These are phyloP conservation scores for Zaprionus gabonicus DNA, from an alignment of 1,140 invertebrate species.

Conservation along the genomic window DNA sequence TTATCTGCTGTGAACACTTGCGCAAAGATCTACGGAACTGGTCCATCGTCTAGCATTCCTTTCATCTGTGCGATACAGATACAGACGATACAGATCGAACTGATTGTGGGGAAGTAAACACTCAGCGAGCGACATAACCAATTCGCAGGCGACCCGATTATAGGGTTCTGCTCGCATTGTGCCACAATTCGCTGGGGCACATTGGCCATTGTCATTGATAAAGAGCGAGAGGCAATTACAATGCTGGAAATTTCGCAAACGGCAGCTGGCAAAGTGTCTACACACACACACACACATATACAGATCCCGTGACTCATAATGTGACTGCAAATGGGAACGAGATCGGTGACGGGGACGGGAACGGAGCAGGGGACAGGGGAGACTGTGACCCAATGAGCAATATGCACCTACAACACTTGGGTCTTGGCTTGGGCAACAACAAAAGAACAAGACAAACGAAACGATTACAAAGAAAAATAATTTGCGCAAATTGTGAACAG, in stretches of 20 bases:
- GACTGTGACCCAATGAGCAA: conserved; percentile 79
- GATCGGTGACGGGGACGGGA: not conserved
- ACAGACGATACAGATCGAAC: not conserved
- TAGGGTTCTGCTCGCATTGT: conserved; percentile 59
- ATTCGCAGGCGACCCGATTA: conserved; percentile 1
- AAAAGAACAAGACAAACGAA: conserved; percentile 65
- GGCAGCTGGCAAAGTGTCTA: conserved; percentile 56
- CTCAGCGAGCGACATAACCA: conserved; percentile 13
- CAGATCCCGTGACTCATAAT: conserved; percentile 59
- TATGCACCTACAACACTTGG: conserved; percentile 66
- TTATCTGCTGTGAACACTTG: not conserved
- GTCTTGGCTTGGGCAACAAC: conserved; percentile 58
- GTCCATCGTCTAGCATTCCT: conserved; percentile 1
- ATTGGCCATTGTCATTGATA: conserved; percentile 48
- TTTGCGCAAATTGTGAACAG: conserved; percentile 68
- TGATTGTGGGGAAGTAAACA: conserved; percentile 19
- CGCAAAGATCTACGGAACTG: not conserved
- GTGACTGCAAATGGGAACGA: conserved; percentile 27
- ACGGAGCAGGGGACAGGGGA: conserved; percentile 2
- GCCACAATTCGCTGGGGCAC: conserved; percentile 32
- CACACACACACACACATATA: conserved; percentile 52
- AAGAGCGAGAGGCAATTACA: conserved; percentile 73
- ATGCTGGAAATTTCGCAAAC: conserved; percentile 59
- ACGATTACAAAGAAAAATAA: conserved; percentile 80
- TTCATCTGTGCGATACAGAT: conserved; percentile 9